Base-by-base conservation (phyloP, 1,140 invertebrate genomes). In the Drosophila pruinosa region DNA sequence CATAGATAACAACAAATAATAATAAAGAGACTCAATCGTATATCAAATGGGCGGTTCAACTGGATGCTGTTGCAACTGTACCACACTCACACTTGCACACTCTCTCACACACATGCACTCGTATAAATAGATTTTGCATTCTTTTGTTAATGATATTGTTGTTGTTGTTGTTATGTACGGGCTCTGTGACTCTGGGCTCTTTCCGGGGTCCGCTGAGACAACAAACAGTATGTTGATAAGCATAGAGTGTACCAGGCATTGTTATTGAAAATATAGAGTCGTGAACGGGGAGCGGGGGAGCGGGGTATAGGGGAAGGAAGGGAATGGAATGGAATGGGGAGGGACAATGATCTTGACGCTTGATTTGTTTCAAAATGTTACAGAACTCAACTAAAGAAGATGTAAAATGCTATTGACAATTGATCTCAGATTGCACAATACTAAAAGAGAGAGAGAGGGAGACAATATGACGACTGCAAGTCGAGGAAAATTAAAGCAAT, bases 1-100 rank as follows among this genome's bases (percentile, higher is more conserved):
- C 22, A 34, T 63, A 54, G 67, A 70, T 64, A 62, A 62, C 65
- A 38, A 63, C 26, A 63, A n/a, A 41, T 38, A 45, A 61, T 43
- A 58, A 6, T 45, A 22, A 0, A n/a, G 8, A 10, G 4, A 39
- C 36, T 4, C 6, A 38, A 3, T 14, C 14, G 12, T 47, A 15
- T 47, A 26, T 8, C 10, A 17, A 52, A 21, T 56, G 54, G 54
- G 54, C 47, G 47, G 31, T 28, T 36, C 34, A 17, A 38, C 8
- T 50, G 31, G 34, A 45, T 58, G 56, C 41, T 45, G 48, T 36
- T 54, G 34, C 56, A 59, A 45, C 39, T 54, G 19, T 34, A 24
- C 41, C 22, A 31, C 43, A 14, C 21, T 14, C n/a, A 24, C 12
- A 15, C 36, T n/a, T n/a, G n/a, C n/a, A 38, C 36, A 39, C 36